phyloP scores from a whole-genome alignment of 2,113 vertebrate species.

The Noctilio leporinus region DNA sequence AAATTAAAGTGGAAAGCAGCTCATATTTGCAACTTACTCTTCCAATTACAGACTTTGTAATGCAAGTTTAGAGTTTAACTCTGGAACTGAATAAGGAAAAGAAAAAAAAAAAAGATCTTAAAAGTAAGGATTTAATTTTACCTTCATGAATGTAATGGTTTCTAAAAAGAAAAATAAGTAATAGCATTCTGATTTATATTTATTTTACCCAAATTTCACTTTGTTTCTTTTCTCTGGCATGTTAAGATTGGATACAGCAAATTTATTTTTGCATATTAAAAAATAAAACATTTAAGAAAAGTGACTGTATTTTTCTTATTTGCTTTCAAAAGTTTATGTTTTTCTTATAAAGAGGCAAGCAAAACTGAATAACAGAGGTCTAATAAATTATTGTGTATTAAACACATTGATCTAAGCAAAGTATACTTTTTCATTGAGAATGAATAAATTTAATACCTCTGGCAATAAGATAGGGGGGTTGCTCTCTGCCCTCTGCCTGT shows the following conservation, averaged over 20 bases:
- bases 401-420: neutral
- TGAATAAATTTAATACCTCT: neutral
- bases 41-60: constrained; percentile 44
- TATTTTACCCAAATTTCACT: neutral
- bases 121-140: neutral
- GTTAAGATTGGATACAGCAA: neutral
- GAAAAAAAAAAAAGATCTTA: neutral
- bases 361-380: neutral
- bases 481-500: neutral
- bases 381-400: neutral
- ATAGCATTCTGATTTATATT: neutral
- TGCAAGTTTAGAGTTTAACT: constrained; percentile 46
- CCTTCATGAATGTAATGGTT: neutral
- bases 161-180: neutral
- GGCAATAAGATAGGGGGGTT: neutral
- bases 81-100: neutral
- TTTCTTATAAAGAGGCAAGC: neutral
- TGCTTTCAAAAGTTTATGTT: neutral
- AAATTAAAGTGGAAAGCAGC: constrained; percentile 29
- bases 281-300: neutral
- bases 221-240: neutral
- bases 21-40: constrained; percentile 42
- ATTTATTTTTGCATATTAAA: neutral
- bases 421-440: neutral
- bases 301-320: neutral